Evolutionary conservation across 37 sponge, comb jelly and placozoan genomes (phyloP), one percentile per base, ranked within the genome.

Genomic region (Haliclona indistincta): DNA sequence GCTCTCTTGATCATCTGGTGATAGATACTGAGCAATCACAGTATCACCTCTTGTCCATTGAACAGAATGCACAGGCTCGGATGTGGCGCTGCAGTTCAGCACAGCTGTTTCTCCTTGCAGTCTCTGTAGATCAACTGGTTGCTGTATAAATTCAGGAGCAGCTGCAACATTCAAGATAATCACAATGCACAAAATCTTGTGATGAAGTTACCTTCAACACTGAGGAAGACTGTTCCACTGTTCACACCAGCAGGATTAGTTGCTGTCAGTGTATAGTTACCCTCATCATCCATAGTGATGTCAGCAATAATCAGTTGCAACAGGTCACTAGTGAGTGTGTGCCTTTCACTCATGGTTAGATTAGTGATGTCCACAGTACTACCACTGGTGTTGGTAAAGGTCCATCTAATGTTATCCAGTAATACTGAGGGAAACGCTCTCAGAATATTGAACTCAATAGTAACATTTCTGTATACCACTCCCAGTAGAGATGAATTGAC

Each of bases 171-270:
- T 6, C n/a, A n/a, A n/a, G n/a, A n/a, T n/a, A n/a, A n/a, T n/a
- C n/a, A n/a, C n/a, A n/a, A n/a, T n/a, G n/a, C n/a, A n/a, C n/a
- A n/a, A n/a, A n/a, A n/a, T n/a, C n/a, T n/a, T n/a, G n/a, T n/a
- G n/a, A n/a, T n/a, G n/a, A 25, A 58, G 26, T n/a, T 58, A 58
- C 60, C 60, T 58, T 58, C 60, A 25, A 58, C 25, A n/a, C 25
- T 20, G 13, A 58, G 25, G 28, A 25, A 25, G 7, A 58, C 28
- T 25, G 23, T n/a, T 6, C 26, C 25, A 58, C 60, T 58, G 25
- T 58, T 11, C 7, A 20, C n/a, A n/a, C 60, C 60, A n/a, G 60
- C 60, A n/a, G 13, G 23, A 58, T 58, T 58, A 58, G 23, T 25
- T 25, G 60, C 60, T 25, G 25, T 20, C 22, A 58, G 25, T 58